Conservation (phyloP, 1,140 invertebrate genomes). For the Druon quercuslanigerum region DNA sequence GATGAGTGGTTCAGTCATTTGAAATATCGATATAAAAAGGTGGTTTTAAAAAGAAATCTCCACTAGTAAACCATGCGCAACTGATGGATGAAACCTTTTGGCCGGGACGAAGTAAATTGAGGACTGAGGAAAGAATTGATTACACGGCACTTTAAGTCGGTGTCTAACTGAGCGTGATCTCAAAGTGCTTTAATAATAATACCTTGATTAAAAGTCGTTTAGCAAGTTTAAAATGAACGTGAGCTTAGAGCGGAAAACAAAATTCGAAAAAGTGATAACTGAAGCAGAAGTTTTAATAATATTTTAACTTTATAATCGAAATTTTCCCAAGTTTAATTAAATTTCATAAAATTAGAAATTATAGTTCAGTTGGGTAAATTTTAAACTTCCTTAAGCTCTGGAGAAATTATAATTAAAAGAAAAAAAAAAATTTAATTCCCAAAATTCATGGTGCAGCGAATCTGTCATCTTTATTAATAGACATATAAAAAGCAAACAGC, state of each 20-base stretch:
- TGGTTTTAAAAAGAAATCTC: background rate
- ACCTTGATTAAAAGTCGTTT: background rate
- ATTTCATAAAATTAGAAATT: too few relatives aligned
- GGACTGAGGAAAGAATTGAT: slow-evolving; percentile 3
- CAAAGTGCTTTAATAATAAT: slow-evolving; percentile 14
- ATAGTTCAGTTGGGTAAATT: too few relatives aligned
- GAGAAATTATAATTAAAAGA: too few relatives aligned
- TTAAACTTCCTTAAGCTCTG: too few relatives aligned
- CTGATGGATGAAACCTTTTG: slow-evolving; percentile 20
- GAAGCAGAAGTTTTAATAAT: too few relatives aligned
- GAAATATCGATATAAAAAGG: background rate
- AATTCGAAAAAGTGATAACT: background rate
- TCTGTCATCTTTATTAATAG: too few relatives aligned
- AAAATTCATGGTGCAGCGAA: too few relatives aligned
- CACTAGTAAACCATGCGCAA: background rate
- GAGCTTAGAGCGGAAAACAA: background rate
- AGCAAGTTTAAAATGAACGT: background rate
- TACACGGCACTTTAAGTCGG: slow-evolving; percentile 3
- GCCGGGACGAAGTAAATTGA: background rate
- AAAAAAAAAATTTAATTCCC: too few relatives aligned
- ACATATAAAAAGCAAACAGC: too few relatives aligned
- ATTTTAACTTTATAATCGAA: too few relatives aligned
- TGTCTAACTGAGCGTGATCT: slow-evolving; percentile 10
- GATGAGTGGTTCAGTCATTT: background rate
- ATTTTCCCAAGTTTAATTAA: too few relatives aligned